A percentile compares a stretch with the other conserved stretches of the same genome.
These are phyloP conservation scores for Melitaea cinxia DNA, from an alignment of 1,140 invertebrate genomes.

Conservation along the genomic window DNA sequence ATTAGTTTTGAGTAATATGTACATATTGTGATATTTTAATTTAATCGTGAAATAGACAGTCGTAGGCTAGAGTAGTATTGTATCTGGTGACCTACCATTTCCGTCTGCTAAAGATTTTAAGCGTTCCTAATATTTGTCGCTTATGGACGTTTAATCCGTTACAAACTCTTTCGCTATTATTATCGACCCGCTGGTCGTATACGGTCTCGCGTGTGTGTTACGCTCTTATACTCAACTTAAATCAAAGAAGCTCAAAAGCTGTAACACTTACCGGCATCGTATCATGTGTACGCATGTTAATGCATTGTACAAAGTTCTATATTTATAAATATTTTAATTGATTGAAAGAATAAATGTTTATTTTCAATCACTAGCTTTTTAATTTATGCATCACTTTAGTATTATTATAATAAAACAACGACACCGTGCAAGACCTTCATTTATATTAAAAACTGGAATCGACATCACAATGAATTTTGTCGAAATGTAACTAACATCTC, in stretches of 20 bases:
- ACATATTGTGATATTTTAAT: constrained; percentile 81
- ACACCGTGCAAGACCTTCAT: too few species aligned
- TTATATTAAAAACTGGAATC: too few species aligned
- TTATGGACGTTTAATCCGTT: constrained; percentile 30
- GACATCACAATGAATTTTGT: too few species aligned
- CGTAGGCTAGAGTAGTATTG: constrained; percentile 67
- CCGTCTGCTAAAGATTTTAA: constrained; percentile 50
- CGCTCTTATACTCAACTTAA: constrained; percentile 13
- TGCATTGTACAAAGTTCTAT: constrained; percentile 79
- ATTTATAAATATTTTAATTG: constrained; percentile 80
- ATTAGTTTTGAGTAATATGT: constrained; percentile 74
- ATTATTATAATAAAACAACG: too few species aligned
- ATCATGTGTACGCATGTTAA: constrained; percentile 63
- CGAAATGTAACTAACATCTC: too few species aligned
- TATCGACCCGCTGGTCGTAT: not conserved
- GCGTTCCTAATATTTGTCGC: constrained; percentile 48
- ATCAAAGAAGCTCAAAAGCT: constrained; percentile 50
- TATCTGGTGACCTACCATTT: constrained; percentile 52
- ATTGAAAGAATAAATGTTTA: constrained; percentile 81
- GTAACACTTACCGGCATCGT: constrained; percentile 45
- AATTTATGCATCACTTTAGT: constrained; percentile 16
- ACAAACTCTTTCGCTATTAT: constrained; percentile 8
- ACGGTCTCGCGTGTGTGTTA: constrained; percentile 21
- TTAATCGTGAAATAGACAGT: constrained; percentile 67
- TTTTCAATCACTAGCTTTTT: constrained; percentile 50